phyloP scores from a whole-genome alignment of 2,797 vertebrate species.

The Ptychadena robeensis region DNA sequence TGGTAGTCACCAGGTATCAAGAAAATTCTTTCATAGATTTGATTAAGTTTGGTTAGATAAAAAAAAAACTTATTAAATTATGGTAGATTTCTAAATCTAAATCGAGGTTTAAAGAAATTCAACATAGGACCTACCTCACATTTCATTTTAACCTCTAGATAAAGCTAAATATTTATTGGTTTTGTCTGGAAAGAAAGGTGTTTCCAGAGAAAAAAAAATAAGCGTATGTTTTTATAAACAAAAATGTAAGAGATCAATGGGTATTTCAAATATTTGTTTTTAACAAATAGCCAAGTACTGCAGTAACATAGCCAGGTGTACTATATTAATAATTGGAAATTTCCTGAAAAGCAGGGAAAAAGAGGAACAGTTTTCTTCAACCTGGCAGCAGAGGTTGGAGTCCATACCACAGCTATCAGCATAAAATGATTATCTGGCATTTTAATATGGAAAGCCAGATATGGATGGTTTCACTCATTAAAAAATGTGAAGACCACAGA shows the following conservation, averaged over 20 bases:
- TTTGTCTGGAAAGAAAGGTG: neutral
- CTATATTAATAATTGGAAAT: neutral
- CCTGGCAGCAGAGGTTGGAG: neutral
- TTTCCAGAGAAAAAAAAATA: neutral
- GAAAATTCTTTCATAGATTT: no score
- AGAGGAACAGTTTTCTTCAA: neutral
- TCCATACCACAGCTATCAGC: conserved; percentile 9
- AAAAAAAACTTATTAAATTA: no score
- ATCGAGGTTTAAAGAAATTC: neutral
- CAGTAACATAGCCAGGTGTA: neutral
- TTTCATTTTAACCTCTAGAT: neutral
- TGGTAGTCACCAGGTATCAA: no score
- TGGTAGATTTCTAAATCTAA: no score
- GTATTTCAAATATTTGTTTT: neutral
- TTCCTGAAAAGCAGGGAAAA: neutral
- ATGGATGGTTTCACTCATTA: neutral
- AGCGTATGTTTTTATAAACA: no score
- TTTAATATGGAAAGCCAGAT: conserved; percentile 11
- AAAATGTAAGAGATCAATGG: no score
- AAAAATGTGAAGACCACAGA: neutral
- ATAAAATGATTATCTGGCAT: conserved; percentile 43
- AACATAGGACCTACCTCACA: neutral
- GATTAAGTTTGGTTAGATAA: no score
- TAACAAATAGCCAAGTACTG: neutral
- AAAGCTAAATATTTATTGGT: neutral